Percentiles rank a stretch among this genome's conserved stretches.
phyloP scores from a whole-genome alignment of 2,113 vertebrate genomes.

The Alexandromys fortis region DNA sequence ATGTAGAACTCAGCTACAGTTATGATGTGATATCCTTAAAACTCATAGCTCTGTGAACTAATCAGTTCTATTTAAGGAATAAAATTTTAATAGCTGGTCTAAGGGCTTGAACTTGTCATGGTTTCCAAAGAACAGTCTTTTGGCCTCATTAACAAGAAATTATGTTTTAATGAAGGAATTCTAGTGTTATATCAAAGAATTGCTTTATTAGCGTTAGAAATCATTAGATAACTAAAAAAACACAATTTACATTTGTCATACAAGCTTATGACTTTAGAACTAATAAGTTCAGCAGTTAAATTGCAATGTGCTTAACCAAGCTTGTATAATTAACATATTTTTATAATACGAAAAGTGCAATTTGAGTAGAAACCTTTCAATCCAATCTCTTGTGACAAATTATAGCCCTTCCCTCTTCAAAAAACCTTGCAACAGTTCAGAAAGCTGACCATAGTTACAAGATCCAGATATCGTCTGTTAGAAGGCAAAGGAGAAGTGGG shows the following conservation, averaged over 20 bases:
- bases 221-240: constrained; percentile 34
- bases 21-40: background rate
- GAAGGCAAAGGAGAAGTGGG: background rate
- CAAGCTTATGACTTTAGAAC: constrained; percentile 54
- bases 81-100: background rate
- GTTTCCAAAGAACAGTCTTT: constrained; percentile 50
- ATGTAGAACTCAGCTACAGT: background rate
- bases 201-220: constrained; percentile 48
- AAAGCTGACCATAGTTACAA: background rate
- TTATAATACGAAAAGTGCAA: constrained; percentile 52
- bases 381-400: constrained; percentile 44
- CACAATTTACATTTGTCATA: constrained; percentile 47
- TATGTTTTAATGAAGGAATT: constrained; percentile 9
- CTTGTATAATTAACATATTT: constrained; percentile 59
- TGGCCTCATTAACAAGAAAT: constrained; percentile 54
- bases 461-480: background rate
- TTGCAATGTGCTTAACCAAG: constrained; percentile 44
- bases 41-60: background rate
- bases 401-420: background rate
- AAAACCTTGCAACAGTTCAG: background rate
- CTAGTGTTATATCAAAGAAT: constrained; percentile 25
- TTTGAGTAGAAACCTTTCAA: constrained; percentile 59
- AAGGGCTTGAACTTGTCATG: background rate
- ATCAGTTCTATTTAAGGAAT: constrained; percentile 51
- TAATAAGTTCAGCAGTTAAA: constrained; percentile 45